Evolutionary conservation across 2,888 invertebrate species (phyloP).

Genomic region (Luperina testacea): DNA sequence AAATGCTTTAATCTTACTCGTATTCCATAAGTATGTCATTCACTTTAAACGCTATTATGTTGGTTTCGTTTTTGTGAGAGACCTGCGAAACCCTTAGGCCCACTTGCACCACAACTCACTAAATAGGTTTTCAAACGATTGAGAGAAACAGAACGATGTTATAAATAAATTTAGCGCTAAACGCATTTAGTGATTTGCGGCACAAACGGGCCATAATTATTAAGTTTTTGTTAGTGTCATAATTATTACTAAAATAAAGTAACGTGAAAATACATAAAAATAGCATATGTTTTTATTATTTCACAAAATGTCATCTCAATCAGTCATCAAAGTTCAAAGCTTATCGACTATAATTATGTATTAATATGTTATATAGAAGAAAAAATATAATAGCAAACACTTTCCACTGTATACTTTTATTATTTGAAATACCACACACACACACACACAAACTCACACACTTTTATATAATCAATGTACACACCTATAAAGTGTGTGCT

Average conservation of each 20-base stretch:
- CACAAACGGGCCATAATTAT: too few species aligned
- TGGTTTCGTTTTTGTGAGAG: not conserved
- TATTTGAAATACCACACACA: not conserved
- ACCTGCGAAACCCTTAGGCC: not conserved
- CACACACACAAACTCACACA: not conserved
- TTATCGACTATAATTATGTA: not conserved
- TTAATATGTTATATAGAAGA: not conserved
- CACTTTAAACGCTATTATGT: not conserved
- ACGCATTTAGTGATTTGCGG: not conserved
- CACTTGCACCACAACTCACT: not conserved
- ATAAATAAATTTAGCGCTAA: not conserved
- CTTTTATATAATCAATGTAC: not conserved
- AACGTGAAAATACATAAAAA: not conserved
- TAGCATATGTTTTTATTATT: constrained; percentile 1
- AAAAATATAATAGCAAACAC: not conserved
- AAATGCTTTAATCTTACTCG: not conserved
- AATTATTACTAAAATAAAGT: constrained; percentile 12
- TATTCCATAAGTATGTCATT: not conserved
- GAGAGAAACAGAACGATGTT: not conserved
- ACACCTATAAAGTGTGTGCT: not conserved
- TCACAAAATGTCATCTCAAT: not conserved
- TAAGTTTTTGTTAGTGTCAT: not conserved
- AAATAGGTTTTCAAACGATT: not conserved
- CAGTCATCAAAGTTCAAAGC: not conserved
- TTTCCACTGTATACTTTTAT: too few species aligned